Percentiles rank a stretch among this genome's conserved stretches.
phyloP scores from a whole-genome alignment of 2,797 vertebrate species.

The Lacerta agilis region DNA sequence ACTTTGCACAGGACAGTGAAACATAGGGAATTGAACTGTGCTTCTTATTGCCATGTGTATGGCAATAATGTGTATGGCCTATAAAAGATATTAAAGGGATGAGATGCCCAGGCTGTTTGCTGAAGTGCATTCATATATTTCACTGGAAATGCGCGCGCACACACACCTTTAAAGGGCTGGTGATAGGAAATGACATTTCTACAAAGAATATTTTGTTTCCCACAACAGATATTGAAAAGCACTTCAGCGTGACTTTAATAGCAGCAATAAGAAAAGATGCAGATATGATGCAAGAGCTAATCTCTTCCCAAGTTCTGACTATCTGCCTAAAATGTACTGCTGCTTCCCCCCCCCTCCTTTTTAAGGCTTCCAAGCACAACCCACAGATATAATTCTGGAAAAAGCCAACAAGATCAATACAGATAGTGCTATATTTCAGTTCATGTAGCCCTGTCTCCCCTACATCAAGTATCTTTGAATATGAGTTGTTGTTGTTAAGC shows the following conservation, averaged over 20 bases:
- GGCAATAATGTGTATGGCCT: neutral
- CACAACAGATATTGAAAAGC: neutral
- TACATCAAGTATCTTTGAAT: neutral
- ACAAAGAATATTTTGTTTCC: neutral
- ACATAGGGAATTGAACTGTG: neutral
- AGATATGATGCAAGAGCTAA: neutral
- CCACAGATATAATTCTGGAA: slow-evolving; percentile 3
- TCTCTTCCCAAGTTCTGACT: neutral
- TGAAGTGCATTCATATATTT: neutral
- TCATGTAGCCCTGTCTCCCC: neutral
- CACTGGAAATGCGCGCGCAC: neutral
- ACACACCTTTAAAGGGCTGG: neutral
- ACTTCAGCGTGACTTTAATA: slow-evolving; percentile 17
- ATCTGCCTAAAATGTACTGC: neutral
- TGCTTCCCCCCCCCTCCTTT: neutral
- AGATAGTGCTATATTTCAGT: neutral
- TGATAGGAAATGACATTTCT: neutral
- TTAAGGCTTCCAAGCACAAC: neutral
- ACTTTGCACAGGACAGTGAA: neutral
- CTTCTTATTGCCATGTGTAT: neutral
- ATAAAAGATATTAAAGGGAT: neutral
- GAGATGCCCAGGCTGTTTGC: neutral
- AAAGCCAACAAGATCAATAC: slow-evolving; percentile 9
- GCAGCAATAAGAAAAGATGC: neutral
- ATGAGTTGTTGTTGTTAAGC: neutral